These are phyloP conservation scores for Diorhabda sublineata DNA, from an alignment of 1,140 invertebrate genomes.

Conservation along the genomic window DNA sequence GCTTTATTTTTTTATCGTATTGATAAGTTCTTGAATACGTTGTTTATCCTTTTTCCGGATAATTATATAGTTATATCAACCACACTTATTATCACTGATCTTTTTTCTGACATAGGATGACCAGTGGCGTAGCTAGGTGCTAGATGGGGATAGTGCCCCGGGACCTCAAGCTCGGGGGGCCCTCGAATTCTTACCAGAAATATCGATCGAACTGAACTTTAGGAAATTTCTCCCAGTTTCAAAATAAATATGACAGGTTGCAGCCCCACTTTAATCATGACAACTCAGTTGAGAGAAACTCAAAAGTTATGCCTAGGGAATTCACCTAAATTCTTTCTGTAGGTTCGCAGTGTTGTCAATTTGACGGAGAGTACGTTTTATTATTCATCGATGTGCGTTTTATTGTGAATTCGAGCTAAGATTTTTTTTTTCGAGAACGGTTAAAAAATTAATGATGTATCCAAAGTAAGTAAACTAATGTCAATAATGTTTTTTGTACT, in stretches of 20 bases:
- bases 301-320: conserved; percentile 18
- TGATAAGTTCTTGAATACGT: too few relatives aligned
- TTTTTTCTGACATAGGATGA: too few relatives aligned
- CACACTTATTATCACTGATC: too few relatives aligned
- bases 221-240: neutral
- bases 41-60: too few relatives aligned
- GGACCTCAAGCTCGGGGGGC: conserved; percentile 13
- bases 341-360: conserved; percentile 5
- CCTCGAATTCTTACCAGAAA: conserved; percentile 12
- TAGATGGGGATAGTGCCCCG: conserved; percentile 4
- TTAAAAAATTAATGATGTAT: conserved; percentile 16
- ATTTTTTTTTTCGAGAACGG: conserved; percentile 13
- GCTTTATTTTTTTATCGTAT: too few relatives aligned
- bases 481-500: conserved; percentile 5
- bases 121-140: conserved; percentile 8
- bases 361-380: conserved; percentile 8
- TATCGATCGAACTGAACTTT: neutral
- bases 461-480: conserved; percentile 1
- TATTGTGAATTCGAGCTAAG: conserved; percentile 11
- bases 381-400: conserved; percentile 17
- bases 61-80: too few relatives aligned
- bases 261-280: conserved; percentile 7
- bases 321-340: conserved; percentile 15
- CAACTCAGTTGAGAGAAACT: conserved; percentile 14
- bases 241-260: neutral